phyloP scores from a whole-genome alignment of 2,888 invertebrate species.

The Plebejus melissa region DNA sequence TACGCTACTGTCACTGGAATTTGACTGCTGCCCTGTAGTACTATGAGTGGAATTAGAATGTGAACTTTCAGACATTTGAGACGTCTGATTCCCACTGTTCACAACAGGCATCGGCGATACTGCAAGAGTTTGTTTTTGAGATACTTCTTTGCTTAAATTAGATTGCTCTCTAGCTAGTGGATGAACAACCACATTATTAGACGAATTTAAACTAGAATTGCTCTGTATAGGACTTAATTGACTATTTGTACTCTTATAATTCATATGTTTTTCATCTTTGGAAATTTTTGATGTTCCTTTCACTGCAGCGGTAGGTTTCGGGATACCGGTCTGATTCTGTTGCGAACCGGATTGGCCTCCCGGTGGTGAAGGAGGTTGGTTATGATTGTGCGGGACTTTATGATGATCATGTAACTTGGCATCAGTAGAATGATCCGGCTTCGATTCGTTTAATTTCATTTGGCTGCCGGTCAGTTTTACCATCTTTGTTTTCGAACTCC shows the following conservation, averaged over 20 bases:
- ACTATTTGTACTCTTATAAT: slow-evolving; percentile 77
- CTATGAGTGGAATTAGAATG: slow-evolving; percentile 79
- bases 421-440: slow-evolving; percentile 50
- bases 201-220: slow-evolving; percentile 78
- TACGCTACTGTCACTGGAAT: slow-evolving; percentile 86
- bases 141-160: slow-evolving; percentile 71
- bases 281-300: slow-evolving; percentile 91
- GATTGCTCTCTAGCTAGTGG: slow-evolving; percentile 74
- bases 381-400: slow-evolving; percentile 49
- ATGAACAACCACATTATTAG: slow-evolving; percentile 70
- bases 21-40: slow-evolving; percentile 83
- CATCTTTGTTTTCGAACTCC: slow-evolving; percentile 64
- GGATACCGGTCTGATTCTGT: slow-evolving; percentile 82
- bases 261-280: slow-evolving; percentile 75
- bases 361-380: slow-evolving; percentile 48
- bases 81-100: slow-evolving; percentile 53
- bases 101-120: slow-evolving; percentile 87
- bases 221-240: slow-evolving; percentile 79
- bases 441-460: slow-evolving; percentile 62
- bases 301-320: slow-evolving; percentile 94
- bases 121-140: slow-evolving; percentile 77
- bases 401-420: slow-evolving; percentile 49
- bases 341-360: slow-evolving; percentile 68
- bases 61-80: slow-evolving; percentile 84
- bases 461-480: slow-evolving; percentile 71